Evolutionary conservation across 2,797 vertebrate species (phyloP), one percentile per base, ranked within the genome.

Genomic region (Eleutherodactylus coqui): DNA sequence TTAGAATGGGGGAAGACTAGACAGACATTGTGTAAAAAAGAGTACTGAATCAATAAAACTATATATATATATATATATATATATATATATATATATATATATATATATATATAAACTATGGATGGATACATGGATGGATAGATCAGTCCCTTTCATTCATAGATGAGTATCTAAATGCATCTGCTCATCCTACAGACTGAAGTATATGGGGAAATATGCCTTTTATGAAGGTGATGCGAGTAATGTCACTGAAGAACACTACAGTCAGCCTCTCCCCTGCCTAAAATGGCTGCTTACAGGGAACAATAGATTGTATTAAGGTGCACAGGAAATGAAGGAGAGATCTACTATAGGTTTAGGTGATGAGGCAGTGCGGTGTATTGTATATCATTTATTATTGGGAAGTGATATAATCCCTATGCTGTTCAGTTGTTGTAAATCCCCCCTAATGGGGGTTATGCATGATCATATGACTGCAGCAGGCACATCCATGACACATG

Each of bases 401-500:
- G 19, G 49, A 36, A n/a, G 29, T 24, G 0, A 19, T 34, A 5
- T 32, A 51, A 70, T 70, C 67, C 19, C 21, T 11, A 11, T n/a
- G 19, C 38, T n/a, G 19, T 13, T n/a, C 67, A 21, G 36, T 4
- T 5, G 62, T 11, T 36, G 34, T 69, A 69, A 38, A 38, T 69
- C 17, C 16, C 34, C 8, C 17, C 6, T 67, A 10, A 21, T 69
- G 17, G 36, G 19, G 32, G 38, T n/a, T 24, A 43, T 41, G 67
- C 17, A 7, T 19, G 73, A 49, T 11, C 11, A 32, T 21, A 17
- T 19, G 27, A 47, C 7, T 8, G 27, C 6, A 38, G 38, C 45
- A 32, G 9, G 78, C 79, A 81, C 60, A 64, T 80, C 47, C 16
- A 80, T 81, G 79, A 51, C 60, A 69, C 45, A 69, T 51, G 47